Base-by-base conservation (phyloP, 2,888 invertebrate species). In the Sclerodermus sp. region DNA sequence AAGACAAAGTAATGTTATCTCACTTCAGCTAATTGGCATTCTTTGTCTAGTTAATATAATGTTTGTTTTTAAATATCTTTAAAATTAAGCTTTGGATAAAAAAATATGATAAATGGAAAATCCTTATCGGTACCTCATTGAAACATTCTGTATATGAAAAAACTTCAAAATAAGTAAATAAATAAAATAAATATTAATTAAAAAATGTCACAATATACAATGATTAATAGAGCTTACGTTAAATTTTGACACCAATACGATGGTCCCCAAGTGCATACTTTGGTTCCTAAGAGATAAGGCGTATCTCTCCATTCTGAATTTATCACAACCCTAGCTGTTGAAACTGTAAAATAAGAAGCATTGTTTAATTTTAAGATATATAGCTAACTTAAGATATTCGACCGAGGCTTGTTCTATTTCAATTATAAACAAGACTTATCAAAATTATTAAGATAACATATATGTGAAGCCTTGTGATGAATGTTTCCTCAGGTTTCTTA, bases 221-320 rank as follows among this genome's bases (percentile, higher is more conserved):
- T 23, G 23, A 23, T 5, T 23, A 8, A 3, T 23, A 23, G 41
- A 47, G 60, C 79, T 76, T 79, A 84, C 84, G 69, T 81, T 71
- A 77, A 82, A 80, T 68, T 82, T 59, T 82, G 81, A 77, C 93
- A 93, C 91, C 92, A 92, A 70, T 88, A 91, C 0, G 85, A 80
- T 2, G 91, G 91, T 6, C 92, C 92, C 85, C 87, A 88, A 5
- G 88, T 87, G 73, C 92, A 92, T 68, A 84, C 82, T 41, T 83
- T 80, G 34, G 79, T 78, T 14, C 89, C 89, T 18, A 75, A 47
- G 41, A 67, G 45, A 45, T 57, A 66, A 16, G 54, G 55, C 23
- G 53, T 42, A 39, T 62, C 48, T 31, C 54, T 55, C 16, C 45
- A 43, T 12, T 62, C 60, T 4, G 62, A 57, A 23, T 45, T 60